phyloP scores from a whole-genome alignment of 2,888 invertebrate genomes.

The Mimas tiliae region DNA sequence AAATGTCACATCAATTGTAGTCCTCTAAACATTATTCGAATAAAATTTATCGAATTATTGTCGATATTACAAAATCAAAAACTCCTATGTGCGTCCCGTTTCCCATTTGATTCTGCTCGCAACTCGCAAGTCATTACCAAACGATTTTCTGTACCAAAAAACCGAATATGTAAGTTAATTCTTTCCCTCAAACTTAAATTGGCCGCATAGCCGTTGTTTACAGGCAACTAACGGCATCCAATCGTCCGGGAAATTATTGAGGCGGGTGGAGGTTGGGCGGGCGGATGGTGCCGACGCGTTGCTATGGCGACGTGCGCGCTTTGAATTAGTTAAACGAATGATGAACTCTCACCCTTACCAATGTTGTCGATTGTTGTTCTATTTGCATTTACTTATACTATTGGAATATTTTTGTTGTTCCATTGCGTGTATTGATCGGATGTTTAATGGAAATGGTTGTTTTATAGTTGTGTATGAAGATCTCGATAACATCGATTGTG shows the following conservation, averaged over 20 bases:
- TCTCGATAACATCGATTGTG: not conserved
- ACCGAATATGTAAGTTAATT: conserved; percentile 31
- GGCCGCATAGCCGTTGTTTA: conserved; percentile 62
- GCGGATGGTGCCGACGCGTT: conserved; percentile 55
- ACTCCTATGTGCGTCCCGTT: not conserved
- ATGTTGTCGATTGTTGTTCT: conserved; percentile 46
- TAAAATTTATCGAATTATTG: not conserved
- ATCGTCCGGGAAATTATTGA: conserved; percentile 72
- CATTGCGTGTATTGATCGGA: conserved; percentile 7
- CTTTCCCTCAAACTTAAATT: conserved; percentile 63
- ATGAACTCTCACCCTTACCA: conserved; percentile 64
- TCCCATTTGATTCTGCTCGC: not conserved
- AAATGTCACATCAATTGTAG: too few relatives aligned
- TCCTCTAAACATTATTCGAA: too few relatives aligned
- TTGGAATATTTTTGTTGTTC: not conserved
- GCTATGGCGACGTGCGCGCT: conserved; percentile 63
- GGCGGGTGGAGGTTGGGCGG: conserved; percentile 59
- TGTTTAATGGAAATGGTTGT: not conserved
- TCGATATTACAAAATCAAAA: not conserved
- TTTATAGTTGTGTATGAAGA: not conserved
- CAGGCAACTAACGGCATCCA: conserved; percentile 61
- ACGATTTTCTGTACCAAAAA: not conserved
- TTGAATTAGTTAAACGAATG: conserved; percentile 77
- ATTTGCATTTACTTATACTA: conserved; percentile 34
- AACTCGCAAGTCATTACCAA: not conserved